Evolutionary conservation across 1,140 invertebrate species (phyloP), one percentile per base, ranked within the genome.

Genomic region (Drosophila virilis): DNA sequence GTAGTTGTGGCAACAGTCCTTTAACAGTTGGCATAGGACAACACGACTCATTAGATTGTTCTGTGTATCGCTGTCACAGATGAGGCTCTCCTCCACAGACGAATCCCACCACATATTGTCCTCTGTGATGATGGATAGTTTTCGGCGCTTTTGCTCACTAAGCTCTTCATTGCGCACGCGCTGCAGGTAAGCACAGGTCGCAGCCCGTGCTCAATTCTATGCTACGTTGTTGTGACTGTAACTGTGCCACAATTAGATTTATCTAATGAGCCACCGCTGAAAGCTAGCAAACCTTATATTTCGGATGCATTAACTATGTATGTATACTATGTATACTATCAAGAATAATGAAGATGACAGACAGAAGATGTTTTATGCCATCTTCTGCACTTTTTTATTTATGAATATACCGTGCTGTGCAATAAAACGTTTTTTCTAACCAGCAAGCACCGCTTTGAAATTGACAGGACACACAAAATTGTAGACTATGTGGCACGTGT

Each of bases 41-140:
- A 10, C 17, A 69, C 71, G 69, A 78, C 76, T 81, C 60, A 81
- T 81, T 77, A 81, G 64, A 77, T 68, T 33, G 48, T 37, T 55
- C 22, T 54, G 61, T 13, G 38, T 35, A 61, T 37, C 43, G 61
- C 12, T 66, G 38, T 43, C 33, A 54, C 61, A 59, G 58, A 77
- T 67, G 70, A 52, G 46, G 15, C 28, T 6, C 38, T 37, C 68
- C 35, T n/a, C 40, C 37, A 35, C 32, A 22, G 22, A 22, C 3
- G 22, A 22, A 22, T 35, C n/a, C 40, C 37, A 35, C 15, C n/a
- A 9, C 10, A 8, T 42, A n/a, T 28, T 57, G 38, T 13, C 6
- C n/a, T n/a, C 6, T n/a, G 15, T 22, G 35, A 72, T 83, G 77
- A 88, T 88, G 83, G 83, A 88, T 89, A 83, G 83, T 89, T 83